Evolutionary conservation across 35 echinoderm and acorn worm genomes (phyloP), one percentile per base, ranked within the genome.

Genomic region (Amphiura filiformis): DNA sequence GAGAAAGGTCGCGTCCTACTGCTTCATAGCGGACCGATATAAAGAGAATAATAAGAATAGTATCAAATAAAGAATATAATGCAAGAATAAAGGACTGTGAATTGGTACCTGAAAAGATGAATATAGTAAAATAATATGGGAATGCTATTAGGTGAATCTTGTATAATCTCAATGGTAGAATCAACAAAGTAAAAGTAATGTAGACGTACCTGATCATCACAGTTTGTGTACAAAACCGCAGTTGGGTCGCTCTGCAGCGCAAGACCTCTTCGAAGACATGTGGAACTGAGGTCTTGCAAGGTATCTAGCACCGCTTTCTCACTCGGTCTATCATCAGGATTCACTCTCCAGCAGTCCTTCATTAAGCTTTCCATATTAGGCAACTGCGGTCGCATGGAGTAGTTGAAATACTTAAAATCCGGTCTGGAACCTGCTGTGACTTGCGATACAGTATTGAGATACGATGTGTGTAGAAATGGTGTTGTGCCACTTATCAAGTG

Each of bases 291-390:
- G 13, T 90, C 41, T 26, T 30, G 23, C 37, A 90, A 13, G 13
- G 47, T 34, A 22, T 18, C 28, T 9, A 75, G 35, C n/a, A 90
- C 76, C 20, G 61, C 81, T 22, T 84, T 31, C 26, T 80, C 88
- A 9, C 64, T 52, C 14, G 88, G 88, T 39, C 87, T 75, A 34
- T 77, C 15, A 0, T 49, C 31, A 30, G 88, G 88, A 35, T 52
- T 83, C 52, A 84, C 88, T 35, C 65, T 49, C 80, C 88, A 90
- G 80, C 80, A 90, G 23, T 76, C 82, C 75, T 89, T 39, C 47
- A 90, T 89, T 31, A 93, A 32, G 13, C 76, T 20, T 26, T 84
- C 92, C 41, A 93, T 38, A 52, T 83, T n/a, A 1, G 92, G 92
- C 56, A 89, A 93, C 36, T 75, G 40, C 13, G 87, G 76, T 13